Evolutionary conservation across 1,140 invertebrate species (phyloP).

Genomic region (Ladona fulva): DNA sequence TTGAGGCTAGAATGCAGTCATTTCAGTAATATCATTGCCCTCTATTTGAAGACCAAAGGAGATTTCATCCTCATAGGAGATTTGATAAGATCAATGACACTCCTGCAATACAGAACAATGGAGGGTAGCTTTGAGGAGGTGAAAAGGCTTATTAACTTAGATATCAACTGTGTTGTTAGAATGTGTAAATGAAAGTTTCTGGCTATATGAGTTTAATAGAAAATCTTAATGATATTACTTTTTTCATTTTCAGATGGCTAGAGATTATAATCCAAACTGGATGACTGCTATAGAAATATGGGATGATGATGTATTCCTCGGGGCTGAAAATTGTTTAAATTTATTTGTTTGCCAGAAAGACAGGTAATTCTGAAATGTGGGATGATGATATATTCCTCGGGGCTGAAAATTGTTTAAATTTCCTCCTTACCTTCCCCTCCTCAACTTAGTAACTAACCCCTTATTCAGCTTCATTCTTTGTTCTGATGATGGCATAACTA

Average conservation of each 20-base stretch:
- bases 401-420: slow-evolving; percentile 88
- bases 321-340: slow-evolving; percentile 91
- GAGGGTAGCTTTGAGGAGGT: slow-evolving; percentile 94
- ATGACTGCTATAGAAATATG: slow-evolving; percentile 95
- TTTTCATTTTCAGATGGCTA: slow-evolving; percentile 56
- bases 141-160: too few species aligned
- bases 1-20: slow-evolving; percentile 91
- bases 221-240: slow-evolving; percentile 15
- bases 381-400: slow-evolving; percentile 97
- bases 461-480: too few species aligned
- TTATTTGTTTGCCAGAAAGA: slow-evolving; percentile 94
- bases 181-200: too few species aligned
- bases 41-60: slow-evolving; percentile 93
- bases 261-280: slow-evolving; percentile 97
- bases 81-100: slow-evolving; percentile 90
- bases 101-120: slow-evolving; percentile 93
- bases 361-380: slow-evolving; percentile 82
- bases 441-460: too few species aligned
- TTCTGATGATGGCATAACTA: too few species aligned
- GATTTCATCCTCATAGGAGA: slow-evolving; percentile 97
- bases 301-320: slow-evolving; percentile 95
- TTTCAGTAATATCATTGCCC: slow-evolving; percentile 92
- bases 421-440: too few species aligned
- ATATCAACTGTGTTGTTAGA: too few species aligned
- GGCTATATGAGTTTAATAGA: neutral